These are phyloP conservation scores for Tenthredo mesomela DNA, from an alignment of 2,888 invertebrate genomes.

Conservation along the genomic window DNA sequence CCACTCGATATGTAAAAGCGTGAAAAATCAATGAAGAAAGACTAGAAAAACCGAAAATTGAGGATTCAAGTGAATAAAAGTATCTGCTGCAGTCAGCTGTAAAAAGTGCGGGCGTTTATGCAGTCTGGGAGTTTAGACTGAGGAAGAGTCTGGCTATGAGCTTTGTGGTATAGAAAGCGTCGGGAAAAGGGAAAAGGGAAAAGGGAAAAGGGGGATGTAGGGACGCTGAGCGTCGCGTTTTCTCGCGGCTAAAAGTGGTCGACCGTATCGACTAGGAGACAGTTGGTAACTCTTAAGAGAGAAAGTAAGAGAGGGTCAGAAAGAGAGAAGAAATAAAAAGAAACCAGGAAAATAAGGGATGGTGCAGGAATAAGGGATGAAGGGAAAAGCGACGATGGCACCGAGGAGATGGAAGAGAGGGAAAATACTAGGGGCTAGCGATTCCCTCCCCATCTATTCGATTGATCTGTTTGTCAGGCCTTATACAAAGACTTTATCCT, in stretches of 20 bases:
- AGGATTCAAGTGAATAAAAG: slow-evolving; percentile 43
- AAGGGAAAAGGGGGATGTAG: not conserved
- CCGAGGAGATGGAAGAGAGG: slow-evolving; percentile 18
- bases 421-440: slow-evolving; percentile 55
- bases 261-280: slow-evolving; percentile 47
- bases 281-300: slow-evolving; percentile 46
- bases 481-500: slow-evolving; percentile 55
- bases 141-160: slow-evolving; percentile 19
- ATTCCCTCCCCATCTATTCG: slow-evolving; percentile 62
- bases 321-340: not conserved
- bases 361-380: slow-evolving; percentile 30
- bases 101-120: slow-evolving; percentile 54
- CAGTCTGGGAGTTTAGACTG: slow-evolving; percentile 43
- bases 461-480: slow-evolving; percentile 70
- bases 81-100: slow-evolving; percentile 24
- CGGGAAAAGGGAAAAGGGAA: not conserved
- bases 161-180: slow-evolving; percentile 2
- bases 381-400: slow-evolving; percentile 34
- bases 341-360: slow-evolving; percentile 23
- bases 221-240: slow-evolving; percentile 52
- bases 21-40: not conserved
- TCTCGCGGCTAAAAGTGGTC: slow-evolving; percentile 40
- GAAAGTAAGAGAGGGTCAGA: not conserved
- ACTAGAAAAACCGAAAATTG: not conserved
- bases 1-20: not conserved